Base-by-base conservation (phyloP, 2,113 vertebrate species). In the Gopherus flavomarginatus region DNA sequence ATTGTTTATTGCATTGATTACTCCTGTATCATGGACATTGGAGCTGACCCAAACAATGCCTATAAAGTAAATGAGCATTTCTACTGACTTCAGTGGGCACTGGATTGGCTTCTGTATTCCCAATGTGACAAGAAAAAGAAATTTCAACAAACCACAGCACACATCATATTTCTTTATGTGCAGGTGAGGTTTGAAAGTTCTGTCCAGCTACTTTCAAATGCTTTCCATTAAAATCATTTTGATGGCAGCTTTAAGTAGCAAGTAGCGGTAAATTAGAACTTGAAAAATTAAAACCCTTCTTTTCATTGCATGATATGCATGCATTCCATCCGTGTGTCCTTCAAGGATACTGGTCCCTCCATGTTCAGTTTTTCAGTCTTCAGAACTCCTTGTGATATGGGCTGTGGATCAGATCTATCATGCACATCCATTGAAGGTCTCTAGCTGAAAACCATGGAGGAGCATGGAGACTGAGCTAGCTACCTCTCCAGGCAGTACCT, bases 181-280 rank as follows among this genome's bases (percentile, higher is more conserved):
- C 81, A 85, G 42, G 7, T 72, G 35, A 72, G 49, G 1, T 82
- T 9, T 4, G 9, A 4, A 5, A 11, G 1, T 10, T 81, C 42
- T 91, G 8, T 52, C 65, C 9, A 21, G 85, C 49, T 52, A 5
- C 0, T 0, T 22, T 87, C 5, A 44, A 24, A 77, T 14, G 42
- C 26, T 77, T 77, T 44, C 72, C 42, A 50, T 24, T 72, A 88
- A 88, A 93, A 83, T 81, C 8, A 56, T 53, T 82, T 29, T 92
- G 14, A 93, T 12, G 4, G n/a, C 80, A 84, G 12, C 5, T 89
- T 83, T 47, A 65, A 83, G 16, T 11, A 4, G 17, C 65, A 75
- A 80, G 3, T 3, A 85, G 52, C 82, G 86, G 86, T 16, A 86
- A 89, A 77, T 27, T 27, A 78, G 83, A 3, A 2, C 1, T 21